Percentiles rank a stretch among this genome's conserved stretches.
phyloP scores from a whole-genome alignment of 37 sponge, comb jelly and placozoan species.

The Mnemiopsis leidyi region DNA sequence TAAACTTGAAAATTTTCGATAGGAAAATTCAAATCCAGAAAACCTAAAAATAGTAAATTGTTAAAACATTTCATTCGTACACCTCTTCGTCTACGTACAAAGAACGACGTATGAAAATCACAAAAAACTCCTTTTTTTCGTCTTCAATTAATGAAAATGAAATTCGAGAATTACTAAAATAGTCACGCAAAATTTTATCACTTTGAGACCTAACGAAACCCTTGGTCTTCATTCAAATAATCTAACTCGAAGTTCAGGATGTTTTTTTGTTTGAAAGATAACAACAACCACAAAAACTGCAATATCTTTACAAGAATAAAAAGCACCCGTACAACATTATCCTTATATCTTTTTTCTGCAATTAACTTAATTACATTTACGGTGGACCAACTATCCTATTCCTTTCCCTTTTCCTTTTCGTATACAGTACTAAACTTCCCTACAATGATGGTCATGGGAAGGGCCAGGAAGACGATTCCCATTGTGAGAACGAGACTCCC shows the following conservation, averaged over 20 bases:
- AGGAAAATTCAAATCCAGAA: neutral
- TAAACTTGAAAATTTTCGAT: neutral
- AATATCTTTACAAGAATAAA: neutral
- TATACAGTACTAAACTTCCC: constrained; percentile 56
- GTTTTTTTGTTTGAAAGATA: no score
- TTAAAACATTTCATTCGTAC: neutral
- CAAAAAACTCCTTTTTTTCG: neutral
- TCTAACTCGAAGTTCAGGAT: no score
- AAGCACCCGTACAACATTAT: neutral
- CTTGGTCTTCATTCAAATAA: no score
- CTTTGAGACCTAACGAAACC: neutral
- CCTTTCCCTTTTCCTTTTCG: constrained; percentile 42
- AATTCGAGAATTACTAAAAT: neutral
- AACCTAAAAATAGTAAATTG: neutral
- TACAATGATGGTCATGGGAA: constrained; percentile 64
- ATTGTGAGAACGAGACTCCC: constrained; percentile 41
- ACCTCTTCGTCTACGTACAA: neutral
- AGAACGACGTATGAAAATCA: neutral
- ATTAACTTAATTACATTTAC: no score
- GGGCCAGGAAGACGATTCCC: constrained; percentile 63
- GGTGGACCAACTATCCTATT: neutral
- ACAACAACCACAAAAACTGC: no score
- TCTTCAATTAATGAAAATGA: neutral
- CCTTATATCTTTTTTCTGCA: neutral
- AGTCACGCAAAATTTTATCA: neutral